Percentiles rank a stretch among this genome's conserved stretches.
Conservation (phyloP, 2,888 invertebrate genomes). For the Meganola albula region DNA sequence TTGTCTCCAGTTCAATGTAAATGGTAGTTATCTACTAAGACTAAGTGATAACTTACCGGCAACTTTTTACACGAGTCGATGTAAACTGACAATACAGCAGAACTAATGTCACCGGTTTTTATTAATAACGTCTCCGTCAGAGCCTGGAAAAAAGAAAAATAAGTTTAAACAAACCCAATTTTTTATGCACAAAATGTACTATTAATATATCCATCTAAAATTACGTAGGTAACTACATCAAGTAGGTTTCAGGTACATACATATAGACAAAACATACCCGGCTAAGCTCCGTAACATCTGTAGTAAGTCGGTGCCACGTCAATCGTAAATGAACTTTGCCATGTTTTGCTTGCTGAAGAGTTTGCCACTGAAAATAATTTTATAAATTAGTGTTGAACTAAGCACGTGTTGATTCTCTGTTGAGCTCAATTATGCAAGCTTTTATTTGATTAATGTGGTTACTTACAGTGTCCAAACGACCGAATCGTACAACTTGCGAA, state of each 20-base stretch:
- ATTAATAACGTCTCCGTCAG: slow-evolving; percentile 85
- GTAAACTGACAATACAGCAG: slow-evolving; percentile 89
- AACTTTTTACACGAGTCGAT: slow-evolving; percentile 95
- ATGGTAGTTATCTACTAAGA: background rate
- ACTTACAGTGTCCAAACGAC: slow-evolving; percentile 64
- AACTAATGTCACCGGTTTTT: slow-evolving; percentile 85
- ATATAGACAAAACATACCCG: slow-evolving; percentile 82
- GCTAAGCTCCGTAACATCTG: slow-evolving; percentile 83
- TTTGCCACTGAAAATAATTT: slow-evolving; percentile 86
- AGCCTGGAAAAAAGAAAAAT: no score
- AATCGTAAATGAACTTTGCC: slow-evolving; percentile 94
- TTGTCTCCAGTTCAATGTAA: no score
- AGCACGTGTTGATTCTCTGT: no score
- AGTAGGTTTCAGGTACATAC: no score
- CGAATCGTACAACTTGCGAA: slow-evolving; percentile 65
- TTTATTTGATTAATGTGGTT: no score
- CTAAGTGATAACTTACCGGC: slow-evolving; percentile 82
- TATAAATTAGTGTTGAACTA: background rate
- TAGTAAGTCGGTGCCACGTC: slow-evolving; percentile 91
- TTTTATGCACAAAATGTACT: no score
- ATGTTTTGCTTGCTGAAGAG: slow-evolving; percentile 95
- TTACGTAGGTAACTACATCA: no score
- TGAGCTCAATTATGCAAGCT: no score
- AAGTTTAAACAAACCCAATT: no score
- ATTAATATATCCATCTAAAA: no score